phyloP scores from a whole-genome alignment of 2,888 invertebrate genomes.

The Phengaris alcon region DNA sequence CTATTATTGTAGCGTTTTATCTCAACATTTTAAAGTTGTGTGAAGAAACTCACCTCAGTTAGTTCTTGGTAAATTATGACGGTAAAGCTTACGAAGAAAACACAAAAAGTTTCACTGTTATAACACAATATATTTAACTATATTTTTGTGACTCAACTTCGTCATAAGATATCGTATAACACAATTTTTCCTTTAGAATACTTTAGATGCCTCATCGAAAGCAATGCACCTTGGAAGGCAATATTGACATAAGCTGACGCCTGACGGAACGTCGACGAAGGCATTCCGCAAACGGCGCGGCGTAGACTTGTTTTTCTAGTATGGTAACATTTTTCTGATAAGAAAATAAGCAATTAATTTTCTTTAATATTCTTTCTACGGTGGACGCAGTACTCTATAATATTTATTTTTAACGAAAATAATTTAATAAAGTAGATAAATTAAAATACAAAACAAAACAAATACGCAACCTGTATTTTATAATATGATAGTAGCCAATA shows the following conservation, averaged over 20 bases:
- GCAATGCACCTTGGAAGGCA: slow-evolving; percentile 11
- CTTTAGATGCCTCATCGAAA: background rate
- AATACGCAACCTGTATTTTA: too few relatives aligned
- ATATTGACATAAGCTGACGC: slow-evolving; percentile 14
- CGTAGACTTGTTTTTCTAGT: background rate
- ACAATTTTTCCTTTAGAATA: background rate
- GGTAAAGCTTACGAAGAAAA: background rate
- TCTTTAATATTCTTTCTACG: background rate
- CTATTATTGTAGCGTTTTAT: background rate
- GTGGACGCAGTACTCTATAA: too few relatives aligned
- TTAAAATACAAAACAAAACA: too few relatives aligned
- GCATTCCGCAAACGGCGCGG: background rate
- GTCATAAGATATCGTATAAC: background rate
- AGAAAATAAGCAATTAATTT: background rate
- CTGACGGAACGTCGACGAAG: background rate
- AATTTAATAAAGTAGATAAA: too few relatives aligned
- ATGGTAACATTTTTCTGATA: slow-evolving; percentile 1
- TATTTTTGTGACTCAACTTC: background rate
- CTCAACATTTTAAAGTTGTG: slow-evolving; percentile 7
- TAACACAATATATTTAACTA: slow-evolving; percentile 9
- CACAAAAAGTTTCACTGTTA: slow-evolving; percentile 17
- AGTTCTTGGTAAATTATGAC: background rate
- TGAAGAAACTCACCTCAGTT: slow-evolving; percentile 23
- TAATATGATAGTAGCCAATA: too few relatives aligned
- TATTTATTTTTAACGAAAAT: too few relatives aligned